phyloP scores from a whole-genome alignment of 2,113 vertebrate genomes.

The Hemiprocne comata region DNA sequence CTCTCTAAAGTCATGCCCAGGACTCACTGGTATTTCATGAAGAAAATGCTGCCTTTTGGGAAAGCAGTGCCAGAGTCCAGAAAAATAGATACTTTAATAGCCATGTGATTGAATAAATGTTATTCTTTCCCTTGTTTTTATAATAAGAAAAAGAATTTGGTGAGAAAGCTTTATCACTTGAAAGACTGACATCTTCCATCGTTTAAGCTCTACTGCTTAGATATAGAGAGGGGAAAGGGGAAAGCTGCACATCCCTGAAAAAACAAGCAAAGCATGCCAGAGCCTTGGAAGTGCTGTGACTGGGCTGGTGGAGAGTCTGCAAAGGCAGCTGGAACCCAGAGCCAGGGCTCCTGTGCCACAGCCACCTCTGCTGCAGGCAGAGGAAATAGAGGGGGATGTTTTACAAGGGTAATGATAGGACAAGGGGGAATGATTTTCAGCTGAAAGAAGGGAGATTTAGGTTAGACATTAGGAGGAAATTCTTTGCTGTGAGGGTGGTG shows the following conservation, averaged over 20 bases:
- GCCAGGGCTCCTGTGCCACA: accelerated
- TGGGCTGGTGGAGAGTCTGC: neutral
- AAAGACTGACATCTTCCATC: neutral
- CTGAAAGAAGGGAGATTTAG: no score
- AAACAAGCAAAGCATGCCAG: accelerated
- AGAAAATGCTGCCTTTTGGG: neutral
- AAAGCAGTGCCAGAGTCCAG: neutral
- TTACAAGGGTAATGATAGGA: no score
- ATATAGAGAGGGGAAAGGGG: neutral
- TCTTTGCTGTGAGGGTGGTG: no score
- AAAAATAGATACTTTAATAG: neutral
- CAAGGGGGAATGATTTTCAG: no score
- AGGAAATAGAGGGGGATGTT: no score
- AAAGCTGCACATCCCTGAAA: neutral
- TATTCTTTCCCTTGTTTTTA: constrained; percentile 6
- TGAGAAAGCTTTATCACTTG: neutral
- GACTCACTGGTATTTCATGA: neutral
- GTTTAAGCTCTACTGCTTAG: neutral
- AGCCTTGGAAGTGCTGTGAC: accelerated
- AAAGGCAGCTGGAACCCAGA: no score
- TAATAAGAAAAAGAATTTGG: neutral
- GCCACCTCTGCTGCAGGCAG: accelerated
- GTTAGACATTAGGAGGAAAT: no score
- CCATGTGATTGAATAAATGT: neutral
- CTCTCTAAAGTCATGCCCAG: neutral